Evolutionary conservation across 2,888 invertebrate genomes (phyloP).

Genomic region (Agrotis clavis): DNA sequence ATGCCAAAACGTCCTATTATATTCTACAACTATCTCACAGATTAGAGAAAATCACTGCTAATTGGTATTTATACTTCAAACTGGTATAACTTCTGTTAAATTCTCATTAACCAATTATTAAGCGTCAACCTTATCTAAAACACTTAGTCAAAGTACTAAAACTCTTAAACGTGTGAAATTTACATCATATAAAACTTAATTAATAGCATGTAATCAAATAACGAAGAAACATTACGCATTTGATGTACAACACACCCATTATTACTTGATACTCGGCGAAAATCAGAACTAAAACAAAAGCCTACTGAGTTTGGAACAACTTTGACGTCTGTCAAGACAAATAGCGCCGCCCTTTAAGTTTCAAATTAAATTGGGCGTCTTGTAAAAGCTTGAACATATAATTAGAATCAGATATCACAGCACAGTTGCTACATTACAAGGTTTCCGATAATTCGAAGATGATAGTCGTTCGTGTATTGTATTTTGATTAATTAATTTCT

Average conservation of each 20-base stretch:
- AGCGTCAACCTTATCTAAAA: conserved; percentile 23
- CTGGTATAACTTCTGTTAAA: neutral
- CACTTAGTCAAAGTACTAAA: conserved; percentile 34
- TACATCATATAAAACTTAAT: conserved; percentile 53
- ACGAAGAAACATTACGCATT: conserved; percentile 37
- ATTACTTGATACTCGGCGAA: conserved; percentile 30
- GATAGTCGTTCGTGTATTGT: conserved; percentile 16
- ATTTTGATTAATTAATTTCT: conserved; percentile 7
- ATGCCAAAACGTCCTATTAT: neutral
- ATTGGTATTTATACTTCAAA: neutral
- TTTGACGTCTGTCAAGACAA: neutral
- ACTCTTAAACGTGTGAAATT: conserved; percentile 41
- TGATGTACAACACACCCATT: conserved; percentile 18
- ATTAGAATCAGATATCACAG: conserved; percentile 47
- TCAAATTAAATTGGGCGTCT: neutral
- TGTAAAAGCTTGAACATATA: conserved; percentile 36
- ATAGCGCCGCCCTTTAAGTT: conserved; percentile 2
- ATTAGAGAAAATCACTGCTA: neutral
- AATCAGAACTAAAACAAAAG: conserved; percentile 4
- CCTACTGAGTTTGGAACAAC: neutral
- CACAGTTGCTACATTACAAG: conserved; percentile 28
- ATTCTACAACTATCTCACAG: neutral
- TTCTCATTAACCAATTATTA: conserved; percentile 21
- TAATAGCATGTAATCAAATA: conserved; percentile 56
- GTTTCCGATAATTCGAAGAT: conserved; percentile 34